Conservation (phyloP, 1,140 invertebrate genomes). For the Aphaenogaster ashmeadi region DNA sequence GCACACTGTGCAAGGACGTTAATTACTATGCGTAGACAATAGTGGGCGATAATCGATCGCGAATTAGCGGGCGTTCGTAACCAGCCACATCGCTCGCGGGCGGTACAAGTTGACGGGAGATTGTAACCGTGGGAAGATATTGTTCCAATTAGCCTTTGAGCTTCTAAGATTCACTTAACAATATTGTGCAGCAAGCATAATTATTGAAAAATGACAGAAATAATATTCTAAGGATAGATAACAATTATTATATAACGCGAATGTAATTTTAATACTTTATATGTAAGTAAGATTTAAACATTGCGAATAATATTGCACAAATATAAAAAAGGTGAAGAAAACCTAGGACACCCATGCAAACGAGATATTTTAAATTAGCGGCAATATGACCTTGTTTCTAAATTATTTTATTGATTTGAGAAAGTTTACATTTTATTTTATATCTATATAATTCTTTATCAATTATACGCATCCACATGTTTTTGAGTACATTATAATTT, state of each 20-base stretch:
- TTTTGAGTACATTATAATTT: not conserved
- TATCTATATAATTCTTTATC: not conserved
- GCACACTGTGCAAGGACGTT: conserved; percentile 3
- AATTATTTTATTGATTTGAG: conserved; percentile 3
- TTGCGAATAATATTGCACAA: not conserved
- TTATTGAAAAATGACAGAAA: not conserved
- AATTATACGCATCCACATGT: not conserved
- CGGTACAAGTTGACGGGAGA: conserved; percentile 33
- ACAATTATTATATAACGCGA: not conserved
- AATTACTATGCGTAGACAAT: conserved; percentile 25
- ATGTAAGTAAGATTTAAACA: not conserved
- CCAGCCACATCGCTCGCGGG: not conserved
- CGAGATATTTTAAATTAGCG: not conserved
- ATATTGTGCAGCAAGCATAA: not conserved
- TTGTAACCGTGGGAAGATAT: conserved; percentile 33
- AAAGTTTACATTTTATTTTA: conserved; percentile 16
- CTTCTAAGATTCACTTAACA: not conserved
- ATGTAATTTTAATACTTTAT: not conserved
- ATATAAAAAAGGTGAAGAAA: not conserved
- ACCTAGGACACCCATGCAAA: not conserved
- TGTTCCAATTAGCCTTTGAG: conserved; percentile 27
- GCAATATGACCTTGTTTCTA: not conserved
- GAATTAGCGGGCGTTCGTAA: conserved; percentile 29
- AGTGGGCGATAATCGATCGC: conserved; percentile 52
- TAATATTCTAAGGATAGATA: not conserved